These are phyloP conservation scores for Bombycilla garrulus DNA, from an alignment of 2,113 vertebrate species.

Conservation along the genomic window DNA sequence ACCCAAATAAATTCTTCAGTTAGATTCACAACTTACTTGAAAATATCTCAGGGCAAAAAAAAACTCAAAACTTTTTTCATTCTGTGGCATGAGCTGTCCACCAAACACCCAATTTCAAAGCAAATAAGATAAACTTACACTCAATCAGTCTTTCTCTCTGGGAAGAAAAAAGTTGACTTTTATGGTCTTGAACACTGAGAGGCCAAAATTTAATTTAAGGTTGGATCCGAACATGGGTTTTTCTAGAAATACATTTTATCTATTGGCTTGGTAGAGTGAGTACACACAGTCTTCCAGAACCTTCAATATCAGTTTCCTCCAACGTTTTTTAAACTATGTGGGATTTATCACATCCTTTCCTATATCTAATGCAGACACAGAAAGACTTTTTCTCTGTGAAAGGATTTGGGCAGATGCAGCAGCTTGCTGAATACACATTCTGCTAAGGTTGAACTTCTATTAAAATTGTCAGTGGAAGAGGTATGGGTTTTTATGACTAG, in stretches of 20 bases:
- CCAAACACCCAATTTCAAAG: background rate
- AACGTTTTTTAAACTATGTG: background rate
- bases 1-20: background rate
- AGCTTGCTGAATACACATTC: background rate
- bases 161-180: background rate
- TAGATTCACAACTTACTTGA: background rate
- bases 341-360: background rate
- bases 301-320: background rate
- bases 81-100: background rate
- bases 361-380: background rate
- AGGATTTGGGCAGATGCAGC: background rate
- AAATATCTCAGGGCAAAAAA: background rate
- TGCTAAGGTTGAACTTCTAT: background rate
- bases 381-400: background rate
- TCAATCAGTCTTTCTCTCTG: background rate
- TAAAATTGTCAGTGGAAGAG: background rate
- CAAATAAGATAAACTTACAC: background rate
- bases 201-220: background rate
- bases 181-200: background rate
- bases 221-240: background rate
- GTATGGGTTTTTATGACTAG: background rate
- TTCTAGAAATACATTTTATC: background rate
- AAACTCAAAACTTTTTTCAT: background rate
- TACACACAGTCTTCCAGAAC: background rate
- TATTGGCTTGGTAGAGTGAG: background rate